phyloP scores from a whole-genome alignment of 2,797 vertebrate genomes.

The Triplophysa bombifrons region DNA sequence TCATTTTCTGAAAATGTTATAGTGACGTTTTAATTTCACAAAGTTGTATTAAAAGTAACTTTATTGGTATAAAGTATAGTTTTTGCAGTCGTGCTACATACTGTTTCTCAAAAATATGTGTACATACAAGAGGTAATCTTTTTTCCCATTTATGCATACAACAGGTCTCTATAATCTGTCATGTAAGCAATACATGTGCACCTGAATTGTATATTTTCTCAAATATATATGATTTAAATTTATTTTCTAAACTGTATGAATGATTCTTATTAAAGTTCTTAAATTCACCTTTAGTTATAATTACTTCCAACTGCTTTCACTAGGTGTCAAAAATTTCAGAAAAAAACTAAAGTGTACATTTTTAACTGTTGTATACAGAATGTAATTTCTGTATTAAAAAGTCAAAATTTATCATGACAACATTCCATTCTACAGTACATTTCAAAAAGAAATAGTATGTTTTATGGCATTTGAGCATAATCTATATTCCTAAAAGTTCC shows the following conservation, averaged over 20 bases:
- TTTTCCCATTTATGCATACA: neutral
- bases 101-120: neutral
- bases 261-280: neutral
- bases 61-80: too few relatives aligned
- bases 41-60: too few relatives aligned
- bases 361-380: too few relatives aligned
- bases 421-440: too few relatives aligned
- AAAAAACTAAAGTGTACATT: too few relatives aligned
- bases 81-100: too few relatives aligned
- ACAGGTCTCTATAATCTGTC: neutral
- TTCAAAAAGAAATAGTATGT: neutral
- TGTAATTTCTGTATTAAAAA: too few relatives aligned
- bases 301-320: neutral
- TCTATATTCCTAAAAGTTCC: conserved; percentile 23
- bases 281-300: neutral
- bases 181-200: neutral
- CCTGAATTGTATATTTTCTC: neutral
- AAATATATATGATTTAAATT: neutral
- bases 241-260: neutral
- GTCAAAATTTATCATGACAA: too few relatives aligned
- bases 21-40: too few relatives aligned
- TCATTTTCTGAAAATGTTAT: too few relatives aligned
- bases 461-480: neutral
- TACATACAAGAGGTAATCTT: too few relatives aligned
- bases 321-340: neutral